A percentile compares a stretch with the other conserved stretches of the same genome.
phyloP scores from a whole-genome alignment of 2,113 vertebrate species.

The Leucosticte australis region DNA sequence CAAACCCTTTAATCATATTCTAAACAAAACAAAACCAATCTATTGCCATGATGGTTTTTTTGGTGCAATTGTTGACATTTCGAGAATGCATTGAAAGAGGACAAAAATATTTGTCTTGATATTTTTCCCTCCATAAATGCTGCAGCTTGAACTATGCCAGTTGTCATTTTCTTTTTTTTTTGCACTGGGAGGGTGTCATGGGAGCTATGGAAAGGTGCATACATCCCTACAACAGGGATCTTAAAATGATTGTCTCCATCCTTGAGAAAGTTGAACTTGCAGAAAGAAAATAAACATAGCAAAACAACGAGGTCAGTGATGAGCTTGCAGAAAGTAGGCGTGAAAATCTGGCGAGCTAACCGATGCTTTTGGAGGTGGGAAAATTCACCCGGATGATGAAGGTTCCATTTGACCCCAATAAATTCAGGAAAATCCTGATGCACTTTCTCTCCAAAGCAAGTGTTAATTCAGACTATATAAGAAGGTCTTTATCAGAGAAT shows the following conservation, averaged over 20 bases:
- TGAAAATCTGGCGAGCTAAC: neutral
- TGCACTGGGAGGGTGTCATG: neutral
- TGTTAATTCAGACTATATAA: neutral
- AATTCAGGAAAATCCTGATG: neutral
- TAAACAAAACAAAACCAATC: neutral
- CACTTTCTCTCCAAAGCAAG: neutral
- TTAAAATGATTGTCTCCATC: neutral
- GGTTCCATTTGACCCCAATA: neutral
- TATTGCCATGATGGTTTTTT: neutral
- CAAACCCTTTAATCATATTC: neutral
- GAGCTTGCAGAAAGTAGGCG: neutral
- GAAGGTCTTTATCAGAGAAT: neutral
- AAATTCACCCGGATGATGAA: neutral
- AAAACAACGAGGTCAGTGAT: neutral
- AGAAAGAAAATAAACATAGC: neutral
- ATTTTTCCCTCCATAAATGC: neutral
- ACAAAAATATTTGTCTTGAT: neutral
- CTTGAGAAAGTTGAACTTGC: neutral
- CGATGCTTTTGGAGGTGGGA: neutral
- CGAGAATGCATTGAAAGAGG: neutral
- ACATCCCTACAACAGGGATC: neutral
- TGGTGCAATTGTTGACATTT: conserved; percentile 1
- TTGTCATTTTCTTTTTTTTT: neutral
- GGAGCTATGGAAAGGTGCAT: neutral
- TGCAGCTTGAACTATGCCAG: neutral